A percentile compares a stretch with the other conserved stretches of the same genome.
Conservation (phyloP, 2,888 invertebrate species). For the Drosophila eohydei region DNA sequence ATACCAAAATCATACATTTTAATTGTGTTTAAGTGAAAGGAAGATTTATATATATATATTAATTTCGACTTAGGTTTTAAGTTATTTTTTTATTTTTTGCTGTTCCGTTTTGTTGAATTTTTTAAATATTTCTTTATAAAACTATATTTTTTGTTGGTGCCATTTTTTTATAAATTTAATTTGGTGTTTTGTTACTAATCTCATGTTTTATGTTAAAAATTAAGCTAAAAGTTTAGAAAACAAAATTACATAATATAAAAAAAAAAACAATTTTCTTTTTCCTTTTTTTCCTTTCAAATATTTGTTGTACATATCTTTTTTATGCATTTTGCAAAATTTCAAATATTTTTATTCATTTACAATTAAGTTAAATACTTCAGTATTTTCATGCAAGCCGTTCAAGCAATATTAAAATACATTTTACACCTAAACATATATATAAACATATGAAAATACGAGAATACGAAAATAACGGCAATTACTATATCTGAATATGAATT, state of each 20-base stretch:
- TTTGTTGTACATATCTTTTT: conserved; percentile 67
- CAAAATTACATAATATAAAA: conserved; percentile 10
- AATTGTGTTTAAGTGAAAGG: conserved; percentile 49
- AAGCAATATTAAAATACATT: conserved; percentile 67
- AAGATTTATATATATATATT: conserved; percentile 9
- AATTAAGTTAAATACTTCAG: conserved; percentile 67
- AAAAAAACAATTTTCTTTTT: conserved; percentile 5
- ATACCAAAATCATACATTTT: conserved; percentile 71
- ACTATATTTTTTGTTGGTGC: conserved; percentile 55
- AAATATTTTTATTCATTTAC: conserved; percentile 19
- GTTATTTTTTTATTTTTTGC: conserved; percentile 11
- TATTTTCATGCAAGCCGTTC: conserved; percentile 60
- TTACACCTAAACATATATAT: conserved; percentile 27
- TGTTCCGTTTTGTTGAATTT: conserved; percentile 34
- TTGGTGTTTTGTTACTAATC: conserved; percentile 25
- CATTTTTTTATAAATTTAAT: conserved; percentile 54
- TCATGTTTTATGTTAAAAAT: conserved; percentile 28
- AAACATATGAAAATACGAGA: conserved; percentile 18
- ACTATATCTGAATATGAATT: conserved; percentile 44
- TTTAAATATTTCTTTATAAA: conserved; percentile 5
- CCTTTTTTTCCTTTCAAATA: not conserved
- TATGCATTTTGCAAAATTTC: conserved; percentile 30
- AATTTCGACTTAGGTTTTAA: conserved; percentile 33
- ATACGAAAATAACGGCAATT: conserved; percentile 51
- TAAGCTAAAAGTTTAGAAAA: conserved; percentile 26